Base-by-base conservation (phyloP, 1,140 invertebrate species). In the Hylyphantes graminicola region DNA sequence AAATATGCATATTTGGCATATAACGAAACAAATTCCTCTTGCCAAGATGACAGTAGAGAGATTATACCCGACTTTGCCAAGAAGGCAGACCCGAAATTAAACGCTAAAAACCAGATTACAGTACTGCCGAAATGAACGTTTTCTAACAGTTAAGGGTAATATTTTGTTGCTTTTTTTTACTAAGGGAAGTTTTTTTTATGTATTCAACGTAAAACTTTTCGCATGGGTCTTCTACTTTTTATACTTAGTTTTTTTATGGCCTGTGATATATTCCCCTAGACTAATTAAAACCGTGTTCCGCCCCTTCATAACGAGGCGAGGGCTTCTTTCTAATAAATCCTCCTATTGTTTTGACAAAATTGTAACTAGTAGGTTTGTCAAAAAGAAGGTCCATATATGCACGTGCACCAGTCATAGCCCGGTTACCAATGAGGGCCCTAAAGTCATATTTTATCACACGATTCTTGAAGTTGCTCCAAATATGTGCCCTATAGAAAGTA, bases 41-140 rank as follows among this genome's bases (percentile, higher is more conserved):
- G 5, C 15, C 48, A 15, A 63, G 79, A 81, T 81, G 79, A 81
- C 79, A 81, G 79, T 21, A 54, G 59, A 12, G 15, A 81, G 79
- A 81, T 81, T 81, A 81, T 81, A 63, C 57, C 63, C 79, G 59
- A 51, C 50, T 53, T 48, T 17, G 50, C 55, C 67, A 53, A 70
- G 19, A 57, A 15, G 48, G 55, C 55, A 54, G 50, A 81, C 67
- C 79, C 79, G 68, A 81, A 81, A 81, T 81, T 81, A 81, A 81
- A 81, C 79, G 79, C 68, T 81, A 81, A 81, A 81, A 81, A 81
- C 67, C 79, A 81, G 79, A 81, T 81, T 81, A 81, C 73, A 73
- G 48, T 57, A 48, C 11, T n/a, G 48, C 7, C 57, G 55, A 81
- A 81, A 81, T 73, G 67, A 73, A 81, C 55, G 68, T 72, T 81